These are phyloP conservation scores for Prionailurus viverrinus DNA, from an alignment of 2,113 vertebrate genomes.

Conservation along the genomic window DNA sequence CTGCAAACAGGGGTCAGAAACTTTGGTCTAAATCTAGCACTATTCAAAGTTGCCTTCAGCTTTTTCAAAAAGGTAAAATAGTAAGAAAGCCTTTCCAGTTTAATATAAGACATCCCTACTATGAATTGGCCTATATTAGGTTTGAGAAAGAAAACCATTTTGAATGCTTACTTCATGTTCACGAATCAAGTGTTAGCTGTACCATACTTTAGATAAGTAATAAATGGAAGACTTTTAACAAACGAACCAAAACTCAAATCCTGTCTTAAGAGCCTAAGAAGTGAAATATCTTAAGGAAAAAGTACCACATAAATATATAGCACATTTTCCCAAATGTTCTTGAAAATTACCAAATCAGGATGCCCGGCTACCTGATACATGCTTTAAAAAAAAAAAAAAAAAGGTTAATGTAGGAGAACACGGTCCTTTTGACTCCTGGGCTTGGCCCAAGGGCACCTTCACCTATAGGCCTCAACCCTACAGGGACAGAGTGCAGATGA, in stretches of 20 bases:
- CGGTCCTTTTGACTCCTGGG: fast-evolving
- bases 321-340: background rate
- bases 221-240: background rate
- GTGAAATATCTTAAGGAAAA: background rate
- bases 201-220: background rate
- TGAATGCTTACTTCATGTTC: slow-evolving; percentile 47
- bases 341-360: background rate
- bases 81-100: slow-evolving; percentile 55
- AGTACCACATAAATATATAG: background rate
- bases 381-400: background rate
- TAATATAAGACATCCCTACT: slow-evolving; percentile 54
- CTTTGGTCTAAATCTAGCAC: slow-evolving; percentile 66
- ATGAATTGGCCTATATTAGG: slow-evolving; percentile 72
- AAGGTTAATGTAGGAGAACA: background rate
- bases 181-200: background rate
- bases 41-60: slow-evolving; percentile 68
- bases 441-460: background rate
- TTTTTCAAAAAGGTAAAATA: slow-evolving; percentile 67
- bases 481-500: background rate
- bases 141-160: slow-evolving; percentile 8
- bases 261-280: background rate
- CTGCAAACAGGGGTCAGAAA: slow-evolving; percentile 66
- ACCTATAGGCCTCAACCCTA: background rate
- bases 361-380: background rate
- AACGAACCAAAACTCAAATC: background rate